Evolutionary conservation across 2,113 vertebrate species (phyloP).

Genomic region (Ciconia stormi): DNA sequence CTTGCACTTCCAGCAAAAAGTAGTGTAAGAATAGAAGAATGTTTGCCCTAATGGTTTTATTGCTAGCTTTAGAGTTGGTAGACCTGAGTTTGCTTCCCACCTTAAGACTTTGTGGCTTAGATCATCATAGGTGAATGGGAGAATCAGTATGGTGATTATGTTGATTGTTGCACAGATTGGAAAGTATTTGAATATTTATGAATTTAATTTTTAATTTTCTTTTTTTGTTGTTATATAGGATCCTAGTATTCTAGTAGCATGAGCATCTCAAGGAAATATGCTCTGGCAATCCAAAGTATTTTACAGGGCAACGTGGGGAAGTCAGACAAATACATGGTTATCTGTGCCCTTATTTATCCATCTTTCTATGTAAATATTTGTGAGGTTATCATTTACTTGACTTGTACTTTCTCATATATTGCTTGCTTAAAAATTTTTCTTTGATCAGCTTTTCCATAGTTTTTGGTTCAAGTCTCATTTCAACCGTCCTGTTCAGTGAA

Average conservation of each 20-base stretch:
- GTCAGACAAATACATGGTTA: background rate
- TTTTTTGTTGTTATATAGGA: background rate
- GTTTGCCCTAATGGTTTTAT: background rate
- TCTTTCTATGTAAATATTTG: background rate
- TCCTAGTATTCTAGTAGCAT: background rate
- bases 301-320: background rate
- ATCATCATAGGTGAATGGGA: background rate
- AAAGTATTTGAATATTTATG: background rate
- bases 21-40: background rate
- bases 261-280: background rate
- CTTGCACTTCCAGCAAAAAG: background rate
- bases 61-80: background rate
- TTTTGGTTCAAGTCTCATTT: background rate
- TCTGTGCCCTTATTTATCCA: background rate
- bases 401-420: background rate
- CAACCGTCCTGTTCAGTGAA: background rate
- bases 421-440: background rate
- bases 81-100: background rate
- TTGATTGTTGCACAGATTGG: background rate
- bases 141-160: background rate
- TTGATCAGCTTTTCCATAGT: background rate
- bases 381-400: background rate
- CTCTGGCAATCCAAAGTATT: background rate
- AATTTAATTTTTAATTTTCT: background rate
- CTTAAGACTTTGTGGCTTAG: background rate